A percentile compares a stretch with the other conserved stretches of the same genome.
Conservation (phyloP, 2,888 invertebrate species). For the Crematogaster levior region DNA sequence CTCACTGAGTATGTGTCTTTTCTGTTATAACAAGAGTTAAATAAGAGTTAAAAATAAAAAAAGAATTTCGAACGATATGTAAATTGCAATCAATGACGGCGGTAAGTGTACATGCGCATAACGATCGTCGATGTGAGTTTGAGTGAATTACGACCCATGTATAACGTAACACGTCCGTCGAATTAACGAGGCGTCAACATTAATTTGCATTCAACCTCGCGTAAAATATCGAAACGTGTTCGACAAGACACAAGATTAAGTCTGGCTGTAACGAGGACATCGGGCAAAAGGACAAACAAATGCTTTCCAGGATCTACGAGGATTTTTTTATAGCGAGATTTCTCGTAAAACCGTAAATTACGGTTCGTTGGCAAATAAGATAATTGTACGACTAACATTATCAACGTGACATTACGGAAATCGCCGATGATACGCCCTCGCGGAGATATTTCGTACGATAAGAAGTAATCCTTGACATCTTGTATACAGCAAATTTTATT, state of each 20-base stretch:
- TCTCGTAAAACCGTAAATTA: conserved; percentile 51
- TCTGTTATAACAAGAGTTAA: not conserved
- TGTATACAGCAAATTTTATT: not conserved
- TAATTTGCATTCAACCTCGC: conserved; percentile 62
- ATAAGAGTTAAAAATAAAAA: conserved; percentile 17
- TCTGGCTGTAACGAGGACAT: conserved; percentile 53
- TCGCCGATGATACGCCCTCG: conserved; percentile 33
- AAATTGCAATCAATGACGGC: not conserved
- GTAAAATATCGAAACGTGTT: conserved; percentile 52
- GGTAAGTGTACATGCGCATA: not conserved
- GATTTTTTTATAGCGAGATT: conserved; percentile 57
- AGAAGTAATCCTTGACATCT: not conserved
- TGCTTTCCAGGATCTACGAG: not conserved
- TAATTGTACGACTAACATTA: conserved; percentile 63
- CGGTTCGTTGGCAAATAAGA: conserved; percentile 53
- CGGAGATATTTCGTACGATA: not conserved
- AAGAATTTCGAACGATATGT: not conserved
- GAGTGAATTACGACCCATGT: conserved; percentile 58
- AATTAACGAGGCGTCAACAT: conserved; percentile 66
- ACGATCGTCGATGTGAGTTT: conserved; percentile 23
- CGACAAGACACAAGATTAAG: conserved; percentile 29
- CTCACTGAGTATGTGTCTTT: not conserved
- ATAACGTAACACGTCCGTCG: conserved; percentile 54
- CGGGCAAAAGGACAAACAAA: not conserved
- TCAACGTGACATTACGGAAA: conserved; percentile 64